Conservation (phyloP, 2,113 vertebrate species). For the Castor canadensis region DNA sequence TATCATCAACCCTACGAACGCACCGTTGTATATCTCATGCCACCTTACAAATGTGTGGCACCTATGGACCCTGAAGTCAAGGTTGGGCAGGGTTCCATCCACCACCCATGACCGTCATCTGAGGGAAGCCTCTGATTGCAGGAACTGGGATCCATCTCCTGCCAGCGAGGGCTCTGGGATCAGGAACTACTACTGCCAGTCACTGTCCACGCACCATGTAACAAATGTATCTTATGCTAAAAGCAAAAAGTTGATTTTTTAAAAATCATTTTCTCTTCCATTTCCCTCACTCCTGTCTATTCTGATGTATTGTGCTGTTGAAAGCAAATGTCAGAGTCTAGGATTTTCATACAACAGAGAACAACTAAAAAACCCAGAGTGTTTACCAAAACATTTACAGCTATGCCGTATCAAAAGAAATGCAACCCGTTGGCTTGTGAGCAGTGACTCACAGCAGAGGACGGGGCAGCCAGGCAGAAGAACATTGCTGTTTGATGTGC, state of each 20-base stretch:
- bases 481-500: accelerated
- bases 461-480: background rate
- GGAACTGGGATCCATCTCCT: background rate
- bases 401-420: background rate
- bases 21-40: too few relatives aligned
- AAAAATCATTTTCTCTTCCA: background rate
- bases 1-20: too few relatives aligned
- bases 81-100: background rate
- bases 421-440: accelerated
- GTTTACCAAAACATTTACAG: background rate
- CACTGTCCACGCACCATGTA: background rate
- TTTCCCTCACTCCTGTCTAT: background rate
- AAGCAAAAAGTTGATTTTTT: background rate
- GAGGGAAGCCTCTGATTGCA: background rate
- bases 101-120: background rate
- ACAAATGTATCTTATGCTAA: too few relatives aligned
- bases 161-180: background rate
- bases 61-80: accelerated
- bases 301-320: background rate
- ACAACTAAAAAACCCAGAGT: background rate
- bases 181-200: background rate
- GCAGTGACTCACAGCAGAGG: accelerated
- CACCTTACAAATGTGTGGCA: too few relatives aligned
- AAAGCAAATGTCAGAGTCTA: background rate
- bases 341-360: background rate